Evolutionary conservation across 2,888 invertebrate genomes (phyloP).

Genomic region (Alloscopus bannaensis): DNA sequence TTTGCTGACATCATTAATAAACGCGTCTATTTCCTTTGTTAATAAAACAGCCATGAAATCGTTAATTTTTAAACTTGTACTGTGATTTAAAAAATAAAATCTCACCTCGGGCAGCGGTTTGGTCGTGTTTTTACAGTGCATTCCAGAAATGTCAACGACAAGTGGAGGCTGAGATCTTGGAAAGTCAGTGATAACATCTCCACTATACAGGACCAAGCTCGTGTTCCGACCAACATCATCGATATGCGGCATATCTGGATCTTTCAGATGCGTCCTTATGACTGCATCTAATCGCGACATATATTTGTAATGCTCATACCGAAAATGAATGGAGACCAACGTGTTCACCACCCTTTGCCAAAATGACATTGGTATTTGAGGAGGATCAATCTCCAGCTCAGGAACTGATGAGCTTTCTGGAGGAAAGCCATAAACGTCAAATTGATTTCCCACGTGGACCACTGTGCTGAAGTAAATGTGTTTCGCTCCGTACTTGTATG

Average conservation of each 20-base stretch:
- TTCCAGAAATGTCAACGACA: slow-evolving; percentile 14
- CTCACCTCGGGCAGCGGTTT: slow-evolving; percentile 2
- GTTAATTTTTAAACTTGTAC: too few species aligned
- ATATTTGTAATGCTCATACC: slow-evolving; percentile 27
- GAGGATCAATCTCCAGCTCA: slow-evolving; percentile 23
- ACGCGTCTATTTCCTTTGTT: slow-evolving; percentile 39
- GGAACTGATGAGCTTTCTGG: slow-evolving; percentile 58
- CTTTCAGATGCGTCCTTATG: not conserved
- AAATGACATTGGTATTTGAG: slow-evolving; percentile 31
- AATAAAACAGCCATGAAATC: too few species aligned
- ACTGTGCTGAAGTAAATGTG: slow-evolving; percentile 13
- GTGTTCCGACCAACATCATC: not conserved
- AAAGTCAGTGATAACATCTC: slow-evolving; percentile 20
- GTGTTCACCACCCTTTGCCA: slow-evolving; percentile 24
- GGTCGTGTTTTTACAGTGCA: slow-evolving; percentile 9
- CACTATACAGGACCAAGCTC: not conserved
- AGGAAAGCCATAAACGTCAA: slow-evolving; percentile 48
- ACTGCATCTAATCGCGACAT: not conserved
- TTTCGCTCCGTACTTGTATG: slow-evolving; percentile 55
- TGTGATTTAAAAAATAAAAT: not conserved
- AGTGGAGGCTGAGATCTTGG: slow-evolving; percentile 2
- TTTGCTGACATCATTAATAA: slow-evolving; percentile 7
- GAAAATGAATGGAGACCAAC: slow-evolving; percentile 5
- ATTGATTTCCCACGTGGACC: not conserved
- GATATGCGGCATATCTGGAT: slow-evolving; percentile 5